Base-by-base conservation (phyloP, 2,888 invertebrate species). In the Eilema caniola region DNA sequence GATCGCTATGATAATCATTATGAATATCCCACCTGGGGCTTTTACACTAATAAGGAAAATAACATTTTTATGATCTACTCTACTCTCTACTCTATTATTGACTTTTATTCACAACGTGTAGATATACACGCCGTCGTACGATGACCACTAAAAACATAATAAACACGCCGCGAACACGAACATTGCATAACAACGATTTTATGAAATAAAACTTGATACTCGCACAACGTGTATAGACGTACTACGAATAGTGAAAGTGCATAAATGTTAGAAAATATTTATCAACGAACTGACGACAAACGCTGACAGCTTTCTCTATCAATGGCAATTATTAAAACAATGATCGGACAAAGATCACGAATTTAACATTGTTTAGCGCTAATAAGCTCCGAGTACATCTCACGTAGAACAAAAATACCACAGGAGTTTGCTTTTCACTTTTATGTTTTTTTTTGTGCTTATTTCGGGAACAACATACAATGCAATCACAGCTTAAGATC, bases 321-420 rank as follows among this genome's bases (percentile, higher is more conserved):
- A 90, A 87, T 90, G 88, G 83, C 89, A 88, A 89, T 90, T 89
- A 88, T 84, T 84, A 88, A 88, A 85, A 88, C 88, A 88, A 89
- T 89, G 85, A 75, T 77, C 62, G 72, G 65, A 80, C 73, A 87
- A 86, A 87, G 81, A 84, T 85, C 87, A 88, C 88, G 87, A 86
- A 70, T 59, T 67, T 62, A 47, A 53, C 70, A 56, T 71, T 72
- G 74, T 73, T 70, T 73, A 65, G 65, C 74, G 74, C 80, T 77
- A 75, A 80, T 77, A 73, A 69, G n/a, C 28, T 41, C 20, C 56
- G 41, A 23, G 28, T 64, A 64, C 57, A 28, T 24, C 16, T 37
- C 20, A 59, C 31, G 16, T 25, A 33, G 28, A n/a, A 60, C 47
- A 28, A 56, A 63, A 57, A 33, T 24, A 31, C 20, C 23, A 33